These are phyloP conservation scores for Drusus annulatus DNA, from an alignment of 1,140 invertebrate species.

Conservation along the genomic window DNA sequence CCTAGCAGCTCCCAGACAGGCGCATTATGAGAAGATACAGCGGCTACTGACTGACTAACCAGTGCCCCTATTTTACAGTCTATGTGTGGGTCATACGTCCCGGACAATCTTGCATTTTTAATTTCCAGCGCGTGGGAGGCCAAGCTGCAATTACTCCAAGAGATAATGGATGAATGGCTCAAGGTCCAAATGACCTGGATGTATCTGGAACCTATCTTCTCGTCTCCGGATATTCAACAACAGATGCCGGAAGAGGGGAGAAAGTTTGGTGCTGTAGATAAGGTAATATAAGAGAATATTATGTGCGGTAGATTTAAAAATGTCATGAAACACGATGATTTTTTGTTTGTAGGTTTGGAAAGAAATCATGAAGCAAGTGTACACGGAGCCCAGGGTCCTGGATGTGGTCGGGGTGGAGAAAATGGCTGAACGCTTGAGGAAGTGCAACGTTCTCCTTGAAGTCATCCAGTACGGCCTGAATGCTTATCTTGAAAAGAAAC, in stretches of 20 bases:
- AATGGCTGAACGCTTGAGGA: conserved; percentile 92
- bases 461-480: conserved; percentile 94
- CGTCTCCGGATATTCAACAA: conserved; percentile 96
- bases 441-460: conserved; percentile 90
- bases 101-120: no score
- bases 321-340: conserved; percentile 7
- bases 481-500: conserved; percentile 95
- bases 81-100: no score
- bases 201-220: conserved; percentile 98
- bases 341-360: conserved; percentile 81
- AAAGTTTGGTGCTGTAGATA: conserved; percentile 92
- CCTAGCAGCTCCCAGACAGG: no score
- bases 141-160: conserved; percentile 84
- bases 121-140: conserved; percentile 82
- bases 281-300: conserved; percentile 67
- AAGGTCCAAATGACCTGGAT: conserved; percentile 97
- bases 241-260: conserved; percentile 94
- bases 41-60: no score
- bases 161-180: conserved; percentile 96
- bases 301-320: background rate
- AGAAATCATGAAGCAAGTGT: conserved; percentile 93
- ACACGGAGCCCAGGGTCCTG: conserved; percentile 85
- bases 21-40: no score
- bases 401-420: conserved; percentile 92
- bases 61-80: no score